These are phyloP conservation scores for Drosophila putrida DNA, from an alignment of 2,888 invertebrate species.

Conservation along the genomic window DNA sequence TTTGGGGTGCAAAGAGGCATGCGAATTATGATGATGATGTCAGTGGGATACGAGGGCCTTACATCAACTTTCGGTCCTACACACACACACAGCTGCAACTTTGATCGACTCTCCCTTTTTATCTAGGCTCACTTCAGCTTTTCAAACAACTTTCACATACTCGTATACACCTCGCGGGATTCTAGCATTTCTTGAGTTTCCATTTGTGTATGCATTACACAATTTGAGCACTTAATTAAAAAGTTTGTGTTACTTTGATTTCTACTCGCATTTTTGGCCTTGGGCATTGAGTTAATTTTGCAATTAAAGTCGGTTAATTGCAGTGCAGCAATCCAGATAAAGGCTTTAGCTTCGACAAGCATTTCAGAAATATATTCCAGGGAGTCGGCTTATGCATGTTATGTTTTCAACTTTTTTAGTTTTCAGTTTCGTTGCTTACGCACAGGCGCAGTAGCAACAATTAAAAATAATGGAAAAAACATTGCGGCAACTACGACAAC, in stretches of 20 bases:
- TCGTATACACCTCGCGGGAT: neutral
- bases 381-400: conserved; percentile 26
- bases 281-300: conserved; percentile 62
- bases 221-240: conserved; percentile 61
- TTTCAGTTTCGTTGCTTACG: conserved; percentile 45
- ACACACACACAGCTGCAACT: conserved; percentile 2
- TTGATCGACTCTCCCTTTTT: conserved; percentile 40
- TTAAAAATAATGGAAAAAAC: conserved; percentile 77
- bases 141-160: neutral
- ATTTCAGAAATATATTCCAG: neutral
- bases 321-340: conserved; percentile 35
- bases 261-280: conserved; percentile 25
- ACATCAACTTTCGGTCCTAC: conserved; percentile 36
- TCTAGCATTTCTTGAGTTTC: neutral
- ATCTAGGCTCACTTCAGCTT: neutral
- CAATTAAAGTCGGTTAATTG: conserved; percentile 64
- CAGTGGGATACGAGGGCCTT: conserved; percentile 9
- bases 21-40: conserved; percentile 64
- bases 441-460: conserved; percentile 66
- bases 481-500: conserved; percentile 42
- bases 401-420: conserved; percentile 16
- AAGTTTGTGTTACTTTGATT: conserved; percentile 63
- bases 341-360: conserved; percentile 14
- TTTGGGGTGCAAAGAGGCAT: conserved; percentile 62
- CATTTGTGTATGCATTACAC: conserved; percentile 19